A percentile compares a stretch with the other conserved stretches of the same genome.
These are phyloP conservation scores for Dendrophyllia cribrosa DNA, from an alignment of 64 coral and sea anemone genomes.

Conservation along the genomic window DNA sequence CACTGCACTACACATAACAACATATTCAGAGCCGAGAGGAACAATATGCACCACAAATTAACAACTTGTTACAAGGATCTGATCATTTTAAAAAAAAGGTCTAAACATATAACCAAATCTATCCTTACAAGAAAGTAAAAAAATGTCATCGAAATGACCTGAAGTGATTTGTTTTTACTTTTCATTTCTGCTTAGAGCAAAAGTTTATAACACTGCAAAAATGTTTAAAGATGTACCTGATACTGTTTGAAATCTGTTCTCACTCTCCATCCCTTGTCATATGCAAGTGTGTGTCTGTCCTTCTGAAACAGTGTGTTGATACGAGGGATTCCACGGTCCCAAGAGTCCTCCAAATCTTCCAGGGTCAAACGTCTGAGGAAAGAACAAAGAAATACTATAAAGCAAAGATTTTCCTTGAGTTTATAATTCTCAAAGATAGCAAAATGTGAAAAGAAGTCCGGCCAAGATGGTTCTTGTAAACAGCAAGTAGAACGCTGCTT, in stretches of 20 bases:
- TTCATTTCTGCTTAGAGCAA: too few species aligned
- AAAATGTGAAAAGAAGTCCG: not conserved
- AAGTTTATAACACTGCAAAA: not conserved
- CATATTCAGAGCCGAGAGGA: too few species aligned
- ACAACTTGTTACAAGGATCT: too few species aligned
- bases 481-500: too few species aligned
- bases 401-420: conserved; percentile 23
- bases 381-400: conserved; percentile 11
- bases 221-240: conserved; percentile 55
- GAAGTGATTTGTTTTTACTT: not conserved
- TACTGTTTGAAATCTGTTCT: conserved; percentile 99
- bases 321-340: conserved; percentile 99
- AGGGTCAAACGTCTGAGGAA: conserved; percentile 86
- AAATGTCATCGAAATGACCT: too few species aligned
- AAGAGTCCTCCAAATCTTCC: conserved; percentile 97
- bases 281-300: conserved; percentile 97
- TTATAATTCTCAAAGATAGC: not conserved
- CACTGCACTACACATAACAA: too few species aligned
- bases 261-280: conserved; percentile 99
- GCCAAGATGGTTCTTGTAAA: not conserved
- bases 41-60: too few species aligned
- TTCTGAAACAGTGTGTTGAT: conserved; percentile 99
- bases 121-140: too few species aligned
- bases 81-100: too few species aligned
- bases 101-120: too few species aligned